Evolutionary conservation across 2,888 invertebrate genomes (phyloP).

Genomic region (Pyrocoelia pectoralis): DNA sequence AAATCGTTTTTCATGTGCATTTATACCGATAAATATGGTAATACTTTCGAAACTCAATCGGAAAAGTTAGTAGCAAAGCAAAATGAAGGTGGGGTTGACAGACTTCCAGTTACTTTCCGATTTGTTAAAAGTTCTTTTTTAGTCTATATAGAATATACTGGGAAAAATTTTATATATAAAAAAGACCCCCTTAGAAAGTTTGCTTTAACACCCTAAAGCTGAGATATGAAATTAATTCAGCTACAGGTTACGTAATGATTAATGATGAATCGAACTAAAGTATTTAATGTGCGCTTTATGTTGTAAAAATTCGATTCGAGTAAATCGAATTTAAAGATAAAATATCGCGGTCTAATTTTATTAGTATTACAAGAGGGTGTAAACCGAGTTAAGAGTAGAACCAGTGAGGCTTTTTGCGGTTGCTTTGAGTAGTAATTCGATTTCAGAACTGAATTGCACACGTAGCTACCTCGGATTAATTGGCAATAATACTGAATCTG

Average conservation of each 20-base stretch:
- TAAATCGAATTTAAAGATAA: constrained; percentile 19
- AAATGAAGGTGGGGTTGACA: constrained; percentile 3
- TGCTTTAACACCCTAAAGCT: neutral
- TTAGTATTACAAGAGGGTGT: constrained; percentile 33
- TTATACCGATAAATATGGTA: constrained; percentile 11
- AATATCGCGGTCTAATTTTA: constrained; percentile 27
- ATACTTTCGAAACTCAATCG: constrained; percentile 10
- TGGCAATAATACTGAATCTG: constrained; percentile 36
- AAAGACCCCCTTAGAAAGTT: neutral
- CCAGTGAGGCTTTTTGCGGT: constrained; percentile 32
- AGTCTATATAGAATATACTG: neutral
- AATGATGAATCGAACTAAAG: constrained; percentile 2
- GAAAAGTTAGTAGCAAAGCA: constrained; percentile 6
- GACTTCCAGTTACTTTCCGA: constrained; percentile 2
- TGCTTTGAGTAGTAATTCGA: constrained; percentile 37
- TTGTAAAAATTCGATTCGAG: neutral
- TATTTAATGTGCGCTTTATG: constrained; percentile 6
- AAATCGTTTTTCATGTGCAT: constrained; percentile 9
- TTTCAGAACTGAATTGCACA: constrained; percentile 36
- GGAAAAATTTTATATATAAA: neutral
- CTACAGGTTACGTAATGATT: neutral
- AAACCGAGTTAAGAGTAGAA: constrained; percentile 30
- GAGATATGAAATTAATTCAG: neutral
- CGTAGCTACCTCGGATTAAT: constrained; percentile 36
- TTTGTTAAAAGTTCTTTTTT: neutral